A percentile compares a stretch with the other conserved stretches of the same genome.
Conservation (phyloP, 1,140 invertebrate species). For the Fragariocoptes setiger region DNA sequence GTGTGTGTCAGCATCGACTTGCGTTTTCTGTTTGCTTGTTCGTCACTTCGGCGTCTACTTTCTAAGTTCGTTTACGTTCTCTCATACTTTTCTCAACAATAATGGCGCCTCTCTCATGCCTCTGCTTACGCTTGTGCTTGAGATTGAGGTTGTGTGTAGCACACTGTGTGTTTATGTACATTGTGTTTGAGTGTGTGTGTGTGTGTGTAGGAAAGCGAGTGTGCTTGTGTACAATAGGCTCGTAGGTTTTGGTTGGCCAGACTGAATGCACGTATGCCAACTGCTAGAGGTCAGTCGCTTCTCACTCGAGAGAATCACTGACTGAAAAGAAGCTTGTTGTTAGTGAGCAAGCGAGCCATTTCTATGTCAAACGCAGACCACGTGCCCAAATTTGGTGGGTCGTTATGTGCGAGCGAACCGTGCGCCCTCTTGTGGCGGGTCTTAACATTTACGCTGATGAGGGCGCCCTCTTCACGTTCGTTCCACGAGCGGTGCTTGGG, state of each 20-base stretch:
- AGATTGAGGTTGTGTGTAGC: background rate
- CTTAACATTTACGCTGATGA: too few relatives aligned
- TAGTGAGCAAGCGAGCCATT: background rate
- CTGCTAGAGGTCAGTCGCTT: background rate
- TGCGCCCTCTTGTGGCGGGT: too few relatives aligned
- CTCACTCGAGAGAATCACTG: background rate
- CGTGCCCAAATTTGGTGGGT: background rate
- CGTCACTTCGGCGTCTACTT: background rate
- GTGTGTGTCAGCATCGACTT: background rate
- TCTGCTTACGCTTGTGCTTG: background rate
- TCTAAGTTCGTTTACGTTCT: background rate
- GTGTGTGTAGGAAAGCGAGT: background rate
- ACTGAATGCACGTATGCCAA: background rate
- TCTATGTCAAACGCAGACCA: background rate
- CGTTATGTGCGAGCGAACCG: too few relatives aligned
- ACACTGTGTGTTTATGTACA: background rate
- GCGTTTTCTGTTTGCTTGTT: background rate
- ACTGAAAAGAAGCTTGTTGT: background rate
- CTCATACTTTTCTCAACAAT: background rate
- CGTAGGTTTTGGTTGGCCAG: background rate
- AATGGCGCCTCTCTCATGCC: background rate
- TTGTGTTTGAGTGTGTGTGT: background rate
- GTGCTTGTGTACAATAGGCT: too few relatives aligned
- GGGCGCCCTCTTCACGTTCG: too few relatives aligned
- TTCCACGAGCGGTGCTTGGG: too few relatives aligned